Percentiles rank a stretch among this genome's conserved stretches.
Conservation (phyloP, 1,140 invertebrate genomes). For the Drosophila paulistorum region DNA sequence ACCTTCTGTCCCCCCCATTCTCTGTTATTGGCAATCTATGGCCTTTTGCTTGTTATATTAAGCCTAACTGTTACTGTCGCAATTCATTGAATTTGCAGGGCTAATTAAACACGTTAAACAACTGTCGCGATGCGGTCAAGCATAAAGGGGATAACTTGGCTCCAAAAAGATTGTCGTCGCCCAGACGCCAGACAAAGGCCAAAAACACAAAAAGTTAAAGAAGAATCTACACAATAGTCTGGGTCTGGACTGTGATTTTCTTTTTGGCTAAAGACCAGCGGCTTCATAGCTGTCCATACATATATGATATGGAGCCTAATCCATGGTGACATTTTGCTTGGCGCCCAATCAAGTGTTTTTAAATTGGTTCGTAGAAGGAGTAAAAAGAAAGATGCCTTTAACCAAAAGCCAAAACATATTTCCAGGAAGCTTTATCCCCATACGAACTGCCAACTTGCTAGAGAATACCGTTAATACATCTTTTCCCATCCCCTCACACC, state of each 20-base stretch:
- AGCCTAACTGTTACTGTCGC: constrained; percentile 79
- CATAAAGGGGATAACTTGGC: constrained; percentile 74
- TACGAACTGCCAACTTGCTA: constrained; percentile 20
- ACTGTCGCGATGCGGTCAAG: constrained; percentile 74
- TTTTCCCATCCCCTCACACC: not conserved
- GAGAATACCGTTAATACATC: constrained; percentile 22
- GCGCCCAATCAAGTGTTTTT: constrained; percentile 82
- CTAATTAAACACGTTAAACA: constrained; percentile 80
- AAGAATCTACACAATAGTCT: constrained; percentile 41
- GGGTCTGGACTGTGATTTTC: constrained; percentile 48
- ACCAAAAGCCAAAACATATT: constrained; percentile 33
- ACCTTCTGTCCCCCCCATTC: not conserved
- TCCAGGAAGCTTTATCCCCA: constrained; percentile 61
- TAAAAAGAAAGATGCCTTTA: not conserved
- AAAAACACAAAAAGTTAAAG: constrained; percentile 18
- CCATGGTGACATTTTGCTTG: constrained; percentile 68
- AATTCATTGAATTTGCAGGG: constrained; percentile 80
- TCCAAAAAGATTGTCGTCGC: constrained; percentile 65
- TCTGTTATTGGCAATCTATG: constrained; percentile 2
- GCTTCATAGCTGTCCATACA: constrained; percentile 74
- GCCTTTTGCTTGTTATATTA: constrained; percentile 57
- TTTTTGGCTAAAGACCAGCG: constrained; percentile 77
- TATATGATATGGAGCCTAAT: constrained; percentile 58
- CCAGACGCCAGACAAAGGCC: constrained; percentile 54
- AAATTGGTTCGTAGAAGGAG: constrained; percentile 74